phyloP scores from a whole-genome alignment of 2,888 invertebrate genomes.

The Melitaea athalia region DNA sequence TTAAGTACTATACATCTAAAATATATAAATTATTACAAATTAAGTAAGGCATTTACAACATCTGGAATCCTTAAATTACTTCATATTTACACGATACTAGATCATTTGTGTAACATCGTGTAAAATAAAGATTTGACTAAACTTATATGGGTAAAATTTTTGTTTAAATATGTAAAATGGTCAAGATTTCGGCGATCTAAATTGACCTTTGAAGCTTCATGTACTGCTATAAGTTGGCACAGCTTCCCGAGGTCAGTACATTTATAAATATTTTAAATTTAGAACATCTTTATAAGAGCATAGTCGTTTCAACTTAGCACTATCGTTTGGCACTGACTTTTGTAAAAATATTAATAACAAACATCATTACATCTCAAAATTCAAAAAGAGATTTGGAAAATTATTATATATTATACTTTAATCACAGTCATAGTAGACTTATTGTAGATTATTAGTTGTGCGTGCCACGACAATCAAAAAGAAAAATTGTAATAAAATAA shows the following conservation, averaged over 20 bases:
- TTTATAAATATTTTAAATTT: constrained; percentile 63
- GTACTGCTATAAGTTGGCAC: constrained; percentile 35
- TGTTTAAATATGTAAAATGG: constrained; percentile 73
- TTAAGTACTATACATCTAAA: constrained; percentile 83
- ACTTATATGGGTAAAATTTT: constrained; percentile 79
- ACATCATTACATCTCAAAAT: constrained; percentile 52
- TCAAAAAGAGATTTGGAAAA: constrained; percentile 63
- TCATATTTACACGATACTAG: constrained; percentile 78
- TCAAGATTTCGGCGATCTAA: constrained; percentile 81
- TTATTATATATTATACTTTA: constrained; percentile 67
- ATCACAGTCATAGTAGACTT: constrained; percentile 79
- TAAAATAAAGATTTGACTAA: constrained; percentile 80
- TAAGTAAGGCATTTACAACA: constrained; percentile 82
- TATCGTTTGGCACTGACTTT: constrained; percentile 80
- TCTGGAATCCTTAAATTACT: constrained; percentile 78
- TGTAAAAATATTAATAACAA: constrained; percentile 59
- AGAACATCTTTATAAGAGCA: constrained; percentile 69
- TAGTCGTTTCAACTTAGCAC: constrained; percentile 78
- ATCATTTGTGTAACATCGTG: constrained; percentile 69
- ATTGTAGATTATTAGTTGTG: constrained; percentile 60
- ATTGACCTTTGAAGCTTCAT: constrained; percentile 69
- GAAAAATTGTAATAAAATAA: constrained; percentile 57
- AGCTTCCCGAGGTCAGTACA: constrained; percentile 71
- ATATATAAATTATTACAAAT: constrained; percentile 83
- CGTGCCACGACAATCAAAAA: constrained; percentile 74